These are phyloP conservation scores for Hoplostethus atlanticus DNA, from an alignment of 2,797 vertebrate genomes.

Conservation along the genomic window DNA sequence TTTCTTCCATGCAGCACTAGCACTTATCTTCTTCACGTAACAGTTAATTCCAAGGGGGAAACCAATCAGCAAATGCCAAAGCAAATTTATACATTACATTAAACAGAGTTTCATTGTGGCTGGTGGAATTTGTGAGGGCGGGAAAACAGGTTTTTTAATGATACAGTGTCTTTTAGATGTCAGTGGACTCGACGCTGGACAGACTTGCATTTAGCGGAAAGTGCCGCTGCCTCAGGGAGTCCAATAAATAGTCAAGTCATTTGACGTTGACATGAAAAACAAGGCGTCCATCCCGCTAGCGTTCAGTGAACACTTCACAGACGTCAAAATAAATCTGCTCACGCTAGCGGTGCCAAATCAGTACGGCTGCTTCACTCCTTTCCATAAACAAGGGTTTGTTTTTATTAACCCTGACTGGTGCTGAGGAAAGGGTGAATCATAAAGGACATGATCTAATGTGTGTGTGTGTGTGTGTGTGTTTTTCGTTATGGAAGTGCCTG, in stretches of 20 bases:
- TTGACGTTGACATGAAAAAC: constrained; percentile 61
- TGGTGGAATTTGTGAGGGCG: constrained; percentile 19
- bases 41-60: constrained; percentile 43
- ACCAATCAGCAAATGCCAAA: constrained; percentile 35
- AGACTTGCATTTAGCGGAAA: constrained; percentile 28
- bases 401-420: constrained; percentile 55
- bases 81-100: constrained; percentile 28
- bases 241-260: constrained; percentile 50
- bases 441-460: constrained; percentile 61
- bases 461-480: constrained; percentile 35
- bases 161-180: constrained; percentile 35
- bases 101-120: neutral
- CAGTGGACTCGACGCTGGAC: neutral
- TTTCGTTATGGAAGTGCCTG: constrained; percentile 13
- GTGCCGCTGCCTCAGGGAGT: constrained; percentile 25
- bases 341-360: constrained; percentile 60
- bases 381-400: constrained; percentile 68
- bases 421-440: constrained; percentile 78
- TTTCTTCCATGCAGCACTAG: constrained; percentile 23
- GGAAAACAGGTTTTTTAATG: constrained; percentile 30
- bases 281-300: constrained; percentile 43
- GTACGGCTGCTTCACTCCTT: constrained; percentile 52
- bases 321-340: constrained; percentile 36
- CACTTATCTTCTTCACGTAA: constrained; percentile 40
- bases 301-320: constrained; percentile 41